Percentiles rank a stretch among this genome's conserved stretches.
Conservation (phyloP, 2,797 vertebrate species). For the Poecilia wingei region DNA sequence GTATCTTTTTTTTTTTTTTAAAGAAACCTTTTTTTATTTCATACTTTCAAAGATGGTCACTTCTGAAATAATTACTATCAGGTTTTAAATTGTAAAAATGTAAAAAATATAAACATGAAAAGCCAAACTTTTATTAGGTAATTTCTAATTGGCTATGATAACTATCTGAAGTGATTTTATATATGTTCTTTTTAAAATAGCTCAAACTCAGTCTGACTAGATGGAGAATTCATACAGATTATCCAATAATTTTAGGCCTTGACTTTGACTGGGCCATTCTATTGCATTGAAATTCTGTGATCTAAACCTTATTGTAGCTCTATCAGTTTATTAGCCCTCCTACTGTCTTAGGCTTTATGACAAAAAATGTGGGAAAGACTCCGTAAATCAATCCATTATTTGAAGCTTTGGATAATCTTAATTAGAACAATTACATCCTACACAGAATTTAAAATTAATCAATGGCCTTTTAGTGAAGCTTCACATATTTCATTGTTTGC, state of each 20-base stretch:
- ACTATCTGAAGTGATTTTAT: constrained; percentile 7
- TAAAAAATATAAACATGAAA: not conserved
- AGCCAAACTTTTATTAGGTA: not conserved
- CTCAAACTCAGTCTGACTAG: not conserved
- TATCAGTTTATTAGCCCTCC: not conserved
- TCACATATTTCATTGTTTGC: constrained; percentile 14
- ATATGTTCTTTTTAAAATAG: not conserved
- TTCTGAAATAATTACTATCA: not conserved
- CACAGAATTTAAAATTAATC: not conserved
- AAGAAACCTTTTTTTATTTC: not conserved
- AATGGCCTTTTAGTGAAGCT: constrained; percentile 13
- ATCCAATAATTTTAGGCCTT: not conserved
- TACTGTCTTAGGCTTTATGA: not conserved
- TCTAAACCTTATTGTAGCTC: not conserved
- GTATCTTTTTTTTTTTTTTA: not conserved
- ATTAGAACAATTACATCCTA: not conserved
- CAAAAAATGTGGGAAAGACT: not conserved
- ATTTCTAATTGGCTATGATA: constrained; percentile 16
- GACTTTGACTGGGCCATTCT: not conserved
- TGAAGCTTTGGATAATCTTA: not conserved
- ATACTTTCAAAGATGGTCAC: not conserved
- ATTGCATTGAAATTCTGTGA: not conserved
- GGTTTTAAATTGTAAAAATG: constrained; percentile 11
- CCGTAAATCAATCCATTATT: not conserved
- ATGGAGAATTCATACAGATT: not conserved